Base-by-base conservation (phyloP, 2,888 invertebrate genomes). In the Drosophila peninsularis region DNA sequence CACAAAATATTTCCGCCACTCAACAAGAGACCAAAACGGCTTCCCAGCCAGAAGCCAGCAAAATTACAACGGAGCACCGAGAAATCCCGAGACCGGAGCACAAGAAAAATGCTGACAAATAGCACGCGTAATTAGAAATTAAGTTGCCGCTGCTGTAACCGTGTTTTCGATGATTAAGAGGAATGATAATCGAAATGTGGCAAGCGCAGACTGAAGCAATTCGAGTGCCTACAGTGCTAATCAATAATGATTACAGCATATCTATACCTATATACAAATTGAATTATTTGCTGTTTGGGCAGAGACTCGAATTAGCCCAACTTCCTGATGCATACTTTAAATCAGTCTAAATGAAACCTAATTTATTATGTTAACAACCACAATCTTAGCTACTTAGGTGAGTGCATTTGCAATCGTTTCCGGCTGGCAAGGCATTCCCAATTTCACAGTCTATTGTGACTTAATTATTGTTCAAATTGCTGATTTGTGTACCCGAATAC, bases 111-210 rank as follows among this genome's bases (percentile, higher is more conserved):
- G 83, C 88, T 83, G 83, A 88, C 88, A 83, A 83, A 86, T 83
- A 69, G 87, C 66, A 88, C 87, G 83, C 84, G 83, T 84, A 84
- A 84, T 84, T 84, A 84, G 83, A 88, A 84, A 88, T 88, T 83
- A 86, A 88, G 88, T 83, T 79, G 68, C 66, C 57, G 52, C 53
- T 61, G 79, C 76, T 57, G 64, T 61, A 50, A 61, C 72, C 49
- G 67, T 47, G 60, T 66, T 69, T 62, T 30, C 70, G 85, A 78
- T 88, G 88, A 82, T 88, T 82, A 79, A 69, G 80, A 67, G 62
- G 56, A 70, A 79, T 88, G 86, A 72, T 85, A 82, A 85, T 73
- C 80, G 73, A 67, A 82, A 69, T 65, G 69, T 45, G 55, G 47
- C 66, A 41, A 36, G 45, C 70, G n/a, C 13, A 36, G 27, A 61